phyloP scores from a whole-genome alignment of 2,888 invertebrate genomes.

The Mystacides longicornis region DNA sequence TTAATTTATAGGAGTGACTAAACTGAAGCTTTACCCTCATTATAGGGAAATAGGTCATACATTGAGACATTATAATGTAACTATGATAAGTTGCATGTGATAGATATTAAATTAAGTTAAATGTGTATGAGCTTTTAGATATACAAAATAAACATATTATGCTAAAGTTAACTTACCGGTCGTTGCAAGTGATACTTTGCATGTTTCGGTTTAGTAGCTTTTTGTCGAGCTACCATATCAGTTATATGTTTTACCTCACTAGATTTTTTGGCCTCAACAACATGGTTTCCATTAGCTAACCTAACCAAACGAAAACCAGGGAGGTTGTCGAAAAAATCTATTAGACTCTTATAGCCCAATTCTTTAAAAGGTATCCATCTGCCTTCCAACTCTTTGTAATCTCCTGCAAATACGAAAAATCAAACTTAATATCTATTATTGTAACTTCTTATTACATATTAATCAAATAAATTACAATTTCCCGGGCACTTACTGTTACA shows the following conservation, averaged over 20 bases:
- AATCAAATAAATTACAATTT: background rate
- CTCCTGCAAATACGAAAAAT: conserved; percentile 38
- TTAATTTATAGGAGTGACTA: no score
- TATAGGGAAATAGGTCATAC: no score
- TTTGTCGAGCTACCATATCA: conserved; percentile 44
- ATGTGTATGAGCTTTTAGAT: no score
- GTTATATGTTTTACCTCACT: conserved; percentile 55
- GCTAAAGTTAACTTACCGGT: conserved; percentile 33
- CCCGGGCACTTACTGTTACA: conserved; percentile 45
- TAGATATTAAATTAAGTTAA: no score
- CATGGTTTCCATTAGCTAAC: conserved; percentile 45
- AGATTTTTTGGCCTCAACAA: conserved; percentile 51
- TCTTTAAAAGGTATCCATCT: conserved; percentile 54
- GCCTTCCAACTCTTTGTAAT: conserved; percentile 57
- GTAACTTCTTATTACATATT: background rate
- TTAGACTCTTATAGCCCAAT: conserved; percentile 52
- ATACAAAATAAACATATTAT: no score
- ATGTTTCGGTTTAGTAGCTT: conserved; percentile 24
- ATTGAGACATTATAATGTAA: no score
- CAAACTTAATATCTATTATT: background rate
- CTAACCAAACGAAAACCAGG: conserved; percentile 50
- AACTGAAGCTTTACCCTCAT: no score
- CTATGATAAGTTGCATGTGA: no score
- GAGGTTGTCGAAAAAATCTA: conserved; percentile 51
- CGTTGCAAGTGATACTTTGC: conserved; percentile 28